Conservation (phyloP, 2,888 invertebrate genomes). For the Cataglyphis livida region DNA sequence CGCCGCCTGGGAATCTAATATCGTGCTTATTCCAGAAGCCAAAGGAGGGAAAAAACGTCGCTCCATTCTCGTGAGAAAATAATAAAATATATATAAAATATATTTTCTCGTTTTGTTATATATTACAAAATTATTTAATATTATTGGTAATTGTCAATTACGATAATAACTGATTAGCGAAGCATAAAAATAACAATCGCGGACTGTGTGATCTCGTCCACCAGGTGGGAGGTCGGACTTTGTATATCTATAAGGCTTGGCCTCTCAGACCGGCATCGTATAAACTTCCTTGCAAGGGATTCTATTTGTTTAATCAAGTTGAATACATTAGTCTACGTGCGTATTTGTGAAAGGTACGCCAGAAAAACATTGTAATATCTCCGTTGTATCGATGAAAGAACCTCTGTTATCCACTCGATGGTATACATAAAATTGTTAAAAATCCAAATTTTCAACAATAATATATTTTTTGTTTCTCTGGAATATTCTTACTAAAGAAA, state of each 20-base stretch:
- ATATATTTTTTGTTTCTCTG: neutral
- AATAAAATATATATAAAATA: too few relatives aligned
- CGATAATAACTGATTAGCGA: neutral
- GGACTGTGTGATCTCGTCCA: conserved; percentile 65
- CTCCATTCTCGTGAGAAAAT: neutral
- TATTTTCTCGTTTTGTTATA: neutral
- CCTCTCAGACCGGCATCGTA: conserved; percentile 62
- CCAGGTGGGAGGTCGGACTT: conserved; percentile 77
- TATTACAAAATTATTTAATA: conserved; percentile 7
- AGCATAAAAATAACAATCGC: conserved; percentile 66
- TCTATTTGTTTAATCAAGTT: conserved; percentile 81
- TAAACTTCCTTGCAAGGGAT: conserved; percentile 72
- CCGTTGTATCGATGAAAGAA: conserved; percentile 59
- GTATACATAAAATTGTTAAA: neutral
- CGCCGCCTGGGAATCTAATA: conserved; percentile 55
- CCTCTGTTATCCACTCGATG: conserved; percentile 39
- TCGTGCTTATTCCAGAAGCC: conserved; percentile 14
- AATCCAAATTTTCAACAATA: neutral
- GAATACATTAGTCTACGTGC: conserved; percentile 80
- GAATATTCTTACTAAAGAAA: neutral
- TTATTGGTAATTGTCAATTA: neutral
- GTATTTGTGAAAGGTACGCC: conserved; percentile 64
- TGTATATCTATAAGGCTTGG: conserved; percentile 59
- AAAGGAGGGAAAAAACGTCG: conserved; percentile 1
- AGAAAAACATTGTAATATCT: conserved; percentile 57